Conservation (phyloP, 2,888 invertebrate genomes). For the Acronicta psi region DNA sequence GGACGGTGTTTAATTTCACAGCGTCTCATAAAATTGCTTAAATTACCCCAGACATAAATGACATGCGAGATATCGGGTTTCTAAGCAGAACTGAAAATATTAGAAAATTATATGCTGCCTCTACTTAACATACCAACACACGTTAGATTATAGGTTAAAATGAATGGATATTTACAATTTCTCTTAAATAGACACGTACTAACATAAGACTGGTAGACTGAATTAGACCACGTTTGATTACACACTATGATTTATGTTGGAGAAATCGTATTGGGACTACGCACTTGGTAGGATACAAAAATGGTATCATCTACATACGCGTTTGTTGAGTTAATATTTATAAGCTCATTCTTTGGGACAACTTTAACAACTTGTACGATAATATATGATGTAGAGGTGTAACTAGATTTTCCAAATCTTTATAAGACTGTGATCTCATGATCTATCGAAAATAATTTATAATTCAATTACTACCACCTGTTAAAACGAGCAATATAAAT, state of each 20-base stretch:
- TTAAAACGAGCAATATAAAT: no score
- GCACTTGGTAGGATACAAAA: constrained; percentile 11
- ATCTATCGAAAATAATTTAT: no score
- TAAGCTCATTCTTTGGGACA: no score
- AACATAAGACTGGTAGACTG: constrained; percentile 21
- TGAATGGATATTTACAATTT: constrained; percentile 8
- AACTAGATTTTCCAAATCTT: no score
- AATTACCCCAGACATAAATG: constrained; percentile 17
- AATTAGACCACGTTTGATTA: constrained; percentile 21
- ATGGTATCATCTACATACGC: no score
- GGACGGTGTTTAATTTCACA: constrained; percentile 24
- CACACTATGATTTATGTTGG: constrained; percentile 4
- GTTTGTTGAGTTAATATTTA: no score
- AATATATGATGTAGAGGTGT: no score
- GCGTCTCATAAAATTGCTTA: constrained; percentile 10
- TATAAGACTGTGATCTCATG: no score
- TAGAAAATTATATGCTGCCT: constrained; percentile 30
- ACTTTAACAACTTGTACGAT: no score
- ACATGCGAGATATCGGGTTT: constrained; percentile 35
- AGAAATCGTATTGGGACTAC: constrained; percentile 5
- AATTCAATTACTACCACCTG: no score
- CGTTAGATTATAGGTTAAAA: constrained; percentile 13
- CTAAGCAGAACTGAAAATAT: constrained; percentile 18
- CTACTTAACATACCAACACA: constrained; percentile 14
- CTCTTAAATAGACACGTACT: constrained; percentile 17